These are phyloP conservation scores for Epinotia brunnichana DNA, from an alignment of 2,888 invertebrate species.

Conservation along the genomic window DNA sequence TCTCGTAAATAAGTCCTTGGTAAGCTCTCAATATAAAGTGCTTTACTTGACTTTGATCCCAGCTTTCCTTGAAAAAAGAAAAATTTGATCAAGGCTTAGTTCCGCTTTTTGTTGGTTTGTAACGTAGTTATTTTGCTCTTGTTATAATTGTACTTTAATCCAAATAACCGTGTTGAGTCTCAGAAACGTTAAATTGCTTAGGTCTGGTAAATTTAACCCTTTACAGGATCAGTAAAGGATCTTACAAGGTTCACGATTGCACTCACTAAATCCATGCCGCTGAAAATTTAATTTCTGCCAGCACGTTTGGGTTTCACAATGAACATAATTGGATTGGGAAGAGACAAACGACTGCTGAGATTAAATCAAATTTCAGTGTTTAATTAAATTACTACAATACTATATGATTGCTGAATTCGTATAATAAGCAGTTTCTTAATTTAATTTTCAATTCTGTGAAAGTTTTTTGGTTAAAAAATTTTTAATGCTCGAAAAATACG, in stretches of 20 bases:
- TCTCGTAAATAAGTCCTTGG: not conserved
- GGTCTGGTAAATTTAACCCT: constrained; percentile 39
- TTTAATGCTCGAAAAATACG: too few relatives aligned
- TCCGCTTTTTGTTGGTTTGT: not conserved
- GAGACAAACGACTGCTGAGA: constrained; percentile 35
- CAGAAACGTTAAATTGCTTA: constrained; percentile 29
- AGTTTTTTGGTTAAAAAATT: not conserved
- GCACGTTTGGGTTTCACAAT: constrained; percentile 40
- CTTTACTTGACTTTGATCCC: not conserved
- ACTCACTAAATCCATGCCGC: constrained; percentile 34
- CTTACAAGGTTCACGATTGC: constrained; percentile 38
- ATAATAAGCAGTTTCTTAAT: not conserved
- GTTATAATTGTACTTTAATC: constrained; percentile 19
- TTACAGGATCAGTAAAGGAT: constrained; percentile 37
- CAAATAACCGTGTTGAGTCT: constrained; percentile 7
- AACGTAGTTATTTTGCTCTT: constrained; percentile 1
- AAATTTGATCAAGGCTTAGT: not conserved
- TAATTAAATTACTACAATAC: constrained; percentile 21
- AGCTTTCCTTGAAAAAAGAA: too few relatives aligned
- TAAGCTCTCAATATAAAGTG: constrained; percentile 14
- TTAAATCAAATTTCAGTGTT: constrained; percentile 23
- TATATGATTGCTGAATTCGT: constrained; percentile 9
- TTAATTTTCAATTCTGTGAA: not conserved
- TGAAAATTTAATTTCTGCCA: constrained; percentile 39
- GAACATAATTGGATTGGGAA: constrained; percentile 37